Percentiles rank a stretch among this genome's conserved stretches.
These are phyloP conservation scores for Alligator mississippiensis DNA, from an alignment of 2,113 vertebrate species.

Conservation along the genomic window DNA sequence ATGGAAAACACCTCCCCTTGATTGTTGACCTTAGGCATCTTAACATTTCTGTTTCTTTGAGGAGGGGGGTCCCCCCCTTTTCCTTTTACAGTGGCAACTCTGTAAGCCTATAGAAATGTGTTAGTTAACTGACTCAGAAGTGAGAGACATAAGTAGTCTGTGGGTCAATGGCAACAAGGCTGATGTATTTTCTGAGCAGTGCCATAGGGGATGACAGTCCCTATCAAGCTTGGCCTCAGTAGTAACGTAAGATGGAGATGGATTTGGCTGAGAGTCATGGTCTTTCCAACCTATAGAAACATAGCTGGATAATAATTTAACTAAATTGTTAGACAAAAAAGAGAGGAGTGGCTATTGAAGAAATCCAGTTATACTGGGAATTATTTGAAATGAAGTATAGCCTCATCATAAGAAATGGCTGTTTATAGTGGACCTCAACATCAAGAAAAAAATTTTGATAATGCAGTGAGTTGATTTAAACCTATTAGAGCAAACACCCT, in stretches of 20 bases:
- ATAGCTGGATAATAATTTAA: too few relatives aligned
- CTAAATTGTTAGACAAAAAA: neutral
- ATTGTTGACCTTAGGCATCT: too few relatives aligned
- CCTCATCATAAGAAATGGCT: too few relatives aligned
- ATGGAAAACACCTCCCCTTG: neutral
- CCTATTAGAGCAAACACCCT: too few relatives aligned
- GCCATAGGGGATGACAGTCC: neutral
- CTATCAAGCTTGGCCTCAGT: neutral
- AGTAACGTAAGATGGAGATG: neutral
- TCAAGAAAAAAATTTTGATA: too few relatives aligned
- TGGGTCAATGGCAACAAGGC: neutral
- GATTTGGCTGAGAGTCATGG: neutral
- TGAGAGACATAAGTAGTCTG: neutral
- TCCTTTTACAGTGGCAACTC: neutral
- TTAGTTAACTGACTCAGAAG: neutral
- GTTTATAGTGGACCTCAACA: too few relatives aligned
- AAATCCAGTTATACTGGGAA: neutral
- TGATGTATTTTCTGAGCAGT: neutral
- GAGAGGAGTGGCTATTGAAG: neutral
- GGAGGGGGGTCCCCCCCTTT: neutral
- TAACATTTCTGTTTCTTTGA: slow-evolving; percentile 12
- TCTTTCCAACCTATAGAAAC: neutral
- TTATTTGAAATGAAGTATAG: neutral
- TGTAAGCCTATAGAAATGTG: neutral
- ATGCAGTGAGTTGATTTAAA: too few relatives aligned